phyloP scores from a whole-genome alignment of 1,140 invertebrate genomes.

The Cyrtorhinus lividipennis region DNA sequence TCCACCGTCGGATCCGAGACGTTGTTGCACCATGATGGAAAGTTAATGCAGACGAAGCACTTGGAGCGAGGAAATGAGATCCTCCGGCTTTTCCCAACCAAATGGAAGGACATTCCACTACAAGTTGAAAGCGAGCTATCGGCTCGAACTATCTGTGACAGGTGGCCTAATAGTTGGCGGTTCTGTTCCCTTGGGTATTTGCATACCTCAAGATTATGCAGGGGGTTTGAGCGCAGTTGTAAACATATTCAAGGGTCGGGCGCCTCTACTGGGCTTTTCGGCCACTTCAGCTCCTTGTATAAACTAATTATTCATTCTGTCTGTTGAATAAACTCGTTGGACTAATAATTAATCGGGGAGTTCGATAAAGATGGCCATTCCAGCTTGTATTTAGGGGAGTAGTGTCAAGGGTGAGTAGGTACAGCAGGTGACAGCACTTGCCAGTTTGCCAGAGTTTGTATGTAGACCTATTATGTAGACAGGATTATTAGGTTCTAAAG shows the following conservation, averaged over 20 bases:
- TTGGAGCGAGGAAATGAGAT: not conserved
- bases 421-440: no score
- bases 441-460: no score
- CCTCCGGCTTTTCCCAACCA: not conserved
- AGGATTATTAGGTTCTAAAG: no score
- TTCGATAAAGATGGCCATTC: no score
- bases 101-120: not conserved
- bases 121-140: not conserved
- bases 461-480: no score
- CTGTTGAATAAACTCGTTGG: not conserved
- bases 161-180: not conserved
- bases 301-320: not conserved
- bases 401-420: no score
- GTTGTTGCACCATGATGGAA: not conserved
- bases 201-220: not conserved
- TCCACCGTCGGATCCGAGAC: not conserved
- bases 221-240: not conserved
- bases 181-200: not conserved
- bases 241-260: not conserved
- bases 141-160: not conserved
- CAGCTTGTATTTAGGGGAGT: no score
- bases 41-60: not conserved
- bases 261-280: not conserved
- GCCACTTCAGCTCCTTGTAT: not conserved
- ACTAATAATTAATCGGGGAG: not conserved